Base-by-base conservation (phyloP, 2,888 invertebrate genomes). In the Nysson spinosus region DNA sequence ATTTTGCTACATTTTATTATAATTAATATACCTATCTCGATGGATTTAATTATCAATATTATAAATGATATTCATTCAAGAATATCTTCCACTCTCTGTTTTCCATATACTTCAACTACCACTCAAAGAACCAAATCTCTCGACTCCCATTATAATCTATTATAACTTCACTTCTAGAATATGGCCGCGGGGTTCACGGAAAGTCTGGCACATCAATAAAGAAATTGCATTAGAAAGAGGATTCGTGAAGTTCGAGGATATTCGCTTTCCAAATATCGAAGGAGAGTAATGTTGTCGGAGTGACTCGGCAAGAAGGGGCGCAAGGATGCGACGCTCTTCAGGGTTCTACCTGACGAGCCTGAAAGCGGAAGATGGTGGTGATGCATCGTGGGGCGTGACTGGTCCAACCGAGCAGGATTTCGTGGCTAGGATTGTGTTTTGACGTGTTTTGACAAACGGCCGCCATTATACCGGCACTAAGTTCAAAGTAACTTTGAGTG, bases 391-490 rank as follows among this genome's bases (percentile, higher is more conserved):
- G 83, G 84, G 85, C 84, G 84, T 85, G 85, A 82, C 83, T 77
- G 72, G 55, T n/a, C 39, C 55, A 55, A 50, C 67, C 57, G 47
- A 54, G 55, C 57, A 73, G 79, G 80, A 79, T 81, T 82, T 82
- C 79, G 83, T 82, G 72, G 75, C 74, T 65, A 69, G 80, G 73
- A 81, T 82, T 73, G 77, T 86, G 85, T 86, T 86, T 85, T 86
- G 86, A 86, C 84, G 83, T 86, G 86, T 86, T 86, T 86, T 86
- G 86, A 86, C 86, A 85, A 86, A 85, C 85, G 83, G 81, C 78
- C 83, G 83, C 85, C 82, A 86, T 86, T 86, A 85, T 82, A 78
- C 72, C 69, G 64, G 61, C 71, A 65, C 67, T 57, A 58, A 69
- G 61, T 55, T 80, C 66, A 65, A 74, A 72, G 77, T 63, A 67